Percentiles rank a stretch among this genome's conserved stretches.
Conservation (phyloP, 2,888 invertebrate genomes). For the Matsumyia berberina region DNA sequence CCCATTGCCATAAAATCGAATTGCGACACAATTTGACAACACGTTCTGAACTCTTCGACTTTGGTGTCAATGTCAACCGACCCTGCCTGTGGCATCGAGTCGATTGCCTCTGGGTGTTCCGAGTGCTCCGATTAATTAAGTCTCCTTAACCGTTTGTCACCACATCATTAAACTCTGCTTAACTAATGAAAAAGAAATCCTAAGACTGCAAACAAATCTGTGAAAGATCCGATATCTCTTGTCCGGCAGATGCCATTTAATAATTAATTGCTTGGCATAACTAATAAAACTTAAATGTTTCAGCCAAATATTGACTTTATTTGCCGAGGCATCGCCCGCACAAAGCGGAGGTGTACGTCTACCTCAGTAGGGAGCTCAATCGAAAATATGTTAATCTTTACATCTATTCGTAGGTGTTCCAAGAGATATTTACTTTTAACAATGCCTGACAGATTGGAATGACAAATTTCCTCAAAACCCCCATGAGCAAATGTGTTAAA, state of each 20-base stretch:
- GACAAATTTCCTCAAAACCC: constrained; percentile 34
- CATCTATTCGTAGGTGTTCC: neutral
- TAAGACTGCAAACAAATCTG: too few species aligned
- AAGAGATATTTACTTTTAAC: constrained; percentile 22
- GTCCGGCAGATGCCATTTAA: neutral
- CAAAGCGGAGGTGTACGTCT: constrained; percentile 18
- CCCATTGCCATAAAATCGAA: too few species aligned
- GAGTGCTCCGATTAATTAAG: too few species aligned
- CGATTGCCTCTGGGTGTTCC: too few species aligned
- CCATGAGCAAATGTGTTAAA: constrained; percentile 28
- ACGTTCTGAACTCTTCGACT: too few species aligned
- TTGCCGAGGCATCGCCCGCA: constrained; percentile 13
- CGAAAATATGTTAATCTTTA: constrained; percentile 35
- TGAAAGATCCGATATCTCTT: too few species aligned
- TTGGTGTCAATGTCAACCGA: too few species aligned
- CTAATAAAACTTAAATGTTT: constrained; percentile 3
- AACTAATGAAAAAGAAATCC: too few species aligned
- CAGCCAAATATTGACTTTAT: neutral
- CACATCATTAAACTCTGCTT: too few species aligned
- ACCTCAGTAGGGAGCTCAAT: constrained; percentile 18
- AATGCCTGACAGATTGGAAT: constrained; percentile 22
- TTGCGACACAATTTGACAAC: too few species aligned
- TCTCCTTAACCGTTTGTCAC: too few species aligned
- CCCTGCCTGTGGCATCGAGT: too few species aligned
- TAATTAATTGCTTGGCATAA: constrained; percentile 12